A percentile compares a stretch with the other conserved stretches of the same genome.
Conservation (phyloP, 1,140 invertebrate species). For the Drosophila kohkoa region DNA sequence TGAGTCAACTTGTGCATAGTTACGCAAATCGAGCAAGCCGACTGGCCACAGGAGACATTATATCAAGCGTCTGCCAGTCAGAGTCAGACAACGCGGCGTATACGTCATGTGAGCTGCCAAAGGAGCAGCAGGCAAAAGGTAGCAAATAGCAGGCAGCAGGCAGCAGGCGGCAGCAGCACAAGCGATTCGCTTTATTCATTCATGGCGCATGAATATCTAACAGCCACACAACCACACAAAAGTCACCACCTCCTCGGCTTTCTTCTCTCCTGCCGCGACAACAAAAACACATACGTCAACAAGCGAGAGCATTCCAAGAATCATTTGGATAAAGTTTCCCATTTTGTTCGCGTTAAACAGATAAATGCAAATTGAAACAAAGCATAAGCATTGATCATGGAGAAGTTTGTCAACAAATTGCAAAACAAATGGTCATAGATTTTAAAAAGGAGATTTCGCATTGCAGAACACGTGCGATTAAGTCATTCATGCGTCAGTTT, state of each 20-base stretch:
- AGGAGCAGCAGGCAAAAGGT: constrained; percentile 36
- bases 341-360: background rate
- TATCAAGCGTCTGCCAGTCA: constrained; percentile 60
- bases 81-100: constrained; percentile 68
- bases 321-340: background rate
- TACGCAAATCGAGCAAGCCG: constrained; percentile 68
- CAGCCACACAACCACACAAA: constrained; percentile 47
- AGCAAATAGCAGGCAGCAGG: constrained; percentile 39
- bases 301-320: constrained; percentile 2
- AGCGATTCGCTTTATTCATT: constrained; percentile 72
- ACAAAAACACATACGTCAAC: constrained; percentile 7
- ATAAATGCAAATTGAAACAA: background rate
- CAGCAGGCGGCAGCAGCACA: constrained; percentile 48
- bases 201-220: constrained; percentile 63
- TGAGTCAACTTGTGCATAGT: constrained; percentile 77
- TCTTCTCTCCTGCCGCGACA: background rate
- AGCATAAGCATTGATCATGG: background rate
- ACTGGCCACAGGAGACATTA: constrained; percentile 71
- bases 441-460: constrained; percentile 21
- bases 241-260: background rate
- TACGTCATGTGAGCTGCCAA: constrained; percentile 56
- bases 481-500: constrained; percentile 63
- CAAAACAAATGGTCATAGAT: constrained; percentile 3
- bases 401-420: background rate
- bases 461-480: constrained; percentile 53